Evolutionary conservation across 2,888 invertebrate genomes (phyloP).

Genomic region (Thyatira batis): DNA sequence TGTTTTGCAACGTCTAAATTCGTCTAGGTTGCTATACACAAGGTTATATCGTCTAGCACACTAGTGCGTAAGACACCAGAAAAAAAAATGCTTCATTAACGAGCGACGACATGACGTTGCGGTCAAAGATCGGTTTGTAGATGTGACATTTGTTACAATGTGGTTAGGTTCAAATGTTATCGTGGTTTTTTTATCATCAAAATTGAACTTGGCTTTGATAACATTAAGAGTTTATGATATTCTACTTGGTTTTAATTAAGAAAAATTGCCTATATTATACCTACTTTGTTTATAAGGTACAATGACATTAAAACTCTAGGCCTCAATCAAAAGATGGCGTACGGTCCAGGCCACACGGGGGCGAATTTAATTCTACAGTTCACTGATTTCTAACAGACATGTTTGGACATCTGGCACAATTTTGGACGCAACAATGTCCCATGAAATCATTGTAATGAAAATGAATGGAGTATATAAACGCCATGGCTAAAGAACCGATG

Average conservation of each 20-base stretch:
- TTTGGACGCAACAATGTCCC: neutral
- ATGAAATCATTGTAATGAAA: neutral
- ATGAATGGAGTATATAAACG: neutral
- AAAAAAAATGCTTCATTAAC: constrained; percentile 71
- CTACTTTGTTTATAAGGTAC: neutral
- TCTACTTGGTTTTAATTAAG: too few relatives aligned
- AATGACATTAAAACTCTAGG: neutral
- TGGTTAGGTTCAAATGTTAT: neutral
- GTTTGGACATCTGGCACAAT: neutral
- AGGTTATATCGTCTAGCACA: constrained; percentile 59
- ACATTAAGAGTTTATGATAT: neutral
- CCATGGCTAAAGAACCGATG: too few relatives aligned
- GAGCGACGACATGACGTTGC: constrained; percentile 55
- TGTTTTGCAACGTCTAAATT: constrained; percentile 52
- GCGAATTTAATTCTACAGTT: neutral
- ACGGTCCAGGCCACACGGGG: neutral
- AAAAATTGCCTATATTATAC: too few relatives aligned
- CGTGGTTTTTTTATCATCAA: neutral
- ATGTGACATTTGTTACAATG: constrained; percentile 9
- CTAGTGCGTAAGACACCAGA: constrained; percentile 63
- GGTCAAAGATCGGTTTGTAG: constrained; percentile 41
- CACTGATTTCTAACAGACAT: neutral
- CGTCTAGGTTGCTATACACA: constrained; percentile 46
- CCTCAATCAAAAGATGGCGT: neutral
- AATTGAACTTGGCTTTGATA: neutral